Evolutionary conservation across 2,888 invertebrate genomes (phyloP).

Genomic region (Cosmia trapezina): DNA sequence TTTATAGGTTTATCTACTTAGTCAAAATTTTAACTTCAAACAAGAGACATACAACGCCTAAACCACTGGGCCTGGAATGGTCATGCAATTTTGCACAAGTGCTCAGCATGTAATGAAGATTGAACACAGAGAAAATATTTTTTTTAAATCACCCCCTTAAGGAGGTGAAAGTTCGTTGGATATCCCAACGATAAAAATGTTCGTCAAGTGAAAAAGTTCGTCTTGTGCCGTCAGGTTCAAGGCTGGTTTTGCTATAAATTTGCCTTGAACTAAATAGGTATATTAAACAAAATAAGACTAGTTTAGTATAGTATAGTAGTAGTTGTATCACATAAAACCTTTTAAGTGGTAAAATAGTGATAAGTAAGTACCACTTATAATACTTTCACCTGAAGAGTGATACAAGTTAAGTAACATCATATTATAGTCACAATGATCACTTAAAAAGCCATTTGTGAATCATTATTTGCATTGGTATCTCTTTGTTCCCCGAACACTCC

Average conservation of each 20-base stretch:
- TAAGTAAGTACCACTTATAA: slow-evolving; percentile 25
- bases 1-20: no score
- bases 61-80: no score
- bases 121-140: no score
- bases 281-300: not conserved
- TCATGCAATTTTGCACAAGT: no score
- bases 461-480: slow-evolving; percentile 24
- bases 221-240: not conserved
- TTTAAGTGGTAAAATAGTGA: not conserved
- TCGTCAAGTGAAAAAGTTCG: no score
- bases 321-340: not conserved
- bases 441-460: slow-evolving; percentile 19
- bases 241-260: not conserved
- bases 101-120: no score
- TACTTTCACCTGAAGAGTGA: slow-evolving; percentile 9
- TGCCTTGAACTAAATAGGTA: not conserved
- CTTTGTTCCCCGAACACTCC: slow-evolving; percentile 2
- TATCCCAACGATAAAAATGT: no score
- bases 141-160: no score
- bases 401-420: slow-evolving; percentile 31
- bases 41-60: no score
- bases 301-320: no score
- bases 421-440: not conserved
- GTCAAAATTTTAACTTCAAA: no score
- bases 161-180: no score